Conservation (phyloP, 2,113 vertebrate genomes). For the Lepisosteus osseus region DNA sequence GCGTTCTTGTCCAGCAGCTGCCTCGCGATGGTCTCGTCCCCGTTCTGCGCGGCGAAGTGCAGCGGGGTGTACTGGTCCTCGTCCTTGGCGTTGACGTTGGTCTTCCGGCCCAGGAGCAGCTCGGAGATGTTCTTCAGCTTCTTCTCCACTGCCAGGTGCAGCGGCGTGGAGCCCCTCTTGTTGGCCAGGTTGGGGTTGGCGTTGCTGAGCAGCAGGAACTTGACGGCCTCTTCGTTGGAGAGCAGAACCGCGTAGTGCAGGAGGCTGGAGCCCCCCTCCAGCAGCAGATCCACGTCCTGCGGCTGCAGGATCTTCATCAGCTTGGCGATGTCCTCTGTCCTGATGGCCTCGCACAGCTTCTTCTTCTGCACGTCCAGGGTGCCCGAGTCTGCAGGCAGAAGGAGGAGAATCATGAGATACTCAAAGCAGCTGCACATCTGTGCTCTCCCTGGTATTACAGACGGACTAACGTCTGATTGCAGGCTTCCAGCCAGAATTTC, state of each 20-base stretch:
- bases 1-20: slow-evolving; percentile 83
- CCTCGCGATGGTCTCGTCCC: slow-evolving; percentile 83
- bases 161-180: slow-evolving; percentile 76
- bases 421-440: no score
- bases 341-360: slow-evolving; percentile 86
- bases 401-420: neutral
- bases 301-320: slow-evolving; percentile 98
- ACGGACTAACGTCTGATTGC: no score
- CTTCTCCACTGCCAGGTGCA: slow-evolving; percentile 85
- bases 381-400: slow-evolving; percentile 68
- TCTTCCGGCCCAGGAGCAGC: slow-evolving; percentile 83
- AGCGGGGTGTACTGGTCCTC: slow-evolving; percentile 94
- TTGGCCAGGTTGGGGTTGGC: slow-evolving; percentile 86
- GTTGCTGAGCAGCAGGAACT: slow-evolving; percentile 89
- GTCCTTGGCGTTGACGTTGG: slow-evolving; percentile 85
- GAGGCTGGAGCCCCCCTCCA: slow-evolving; percentile 81
- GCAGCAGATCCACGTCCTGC: slow-evolving; percentile 88
- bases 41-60: slow-evolving; percentile 88
- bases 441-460: no score
- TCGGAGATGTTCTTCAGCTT: slow-evolving; percentile 77
- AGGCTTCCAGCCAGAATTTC: no score
- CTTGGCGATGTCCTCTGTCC: slow-evolving; percentile 82
- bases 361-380: slow-evolving; percentile 81
- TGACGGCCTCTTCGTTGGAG: slow-evolving; percentile 89
- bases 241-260: slow-evolving; percentile 83